Evolutionary conservation across 2,797 vertebrate genomes (phyloP), one percentile per base, ranked within the genome.

Genomic region (Gambusia yucatana): DNA sequence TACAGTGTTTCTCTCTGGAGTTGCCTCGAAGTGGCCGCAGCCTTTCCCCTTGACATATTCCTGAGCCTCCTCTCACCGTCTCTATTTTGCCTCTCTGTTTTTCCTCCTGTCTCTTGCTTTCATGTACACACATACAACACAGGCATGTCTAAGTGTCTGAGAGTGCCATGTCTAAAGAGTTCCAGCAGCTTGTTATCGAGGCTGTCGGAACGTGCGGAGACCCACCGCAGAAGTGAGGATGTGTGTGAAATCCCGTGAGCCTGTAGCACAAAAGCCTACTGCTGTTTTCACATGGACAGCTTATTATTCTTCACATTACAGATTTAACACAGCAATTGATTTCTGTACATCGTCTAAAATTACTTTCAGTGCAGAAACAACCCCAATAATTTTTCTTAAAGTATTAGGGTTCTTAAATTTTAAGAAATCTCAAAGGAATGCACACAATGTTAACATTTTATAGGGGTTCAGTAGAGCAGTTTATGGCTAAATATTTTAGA

Each of bases 171-270:
- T 89, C 91, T 89, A 89, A 93, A 92, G 92, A 92, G 86, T 89
- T 90, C 89, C 90, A 86, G 89, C 89, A 91, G 88, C 91, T 92
- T 92, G 88, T 94, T 94, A 92, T 90, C 22, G 78, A 85, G 88
- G 84, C 93, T 94, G 91, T 93, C 93, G 94, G 78, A 90, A 90
- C 80, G 79, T 82, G 79, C 61, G 6, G 77, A 93, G 92, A 94
- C 93, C 94, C 89, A 91, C 92, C 91, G 25, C 92, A 77, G 92
- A 93, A 91, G 93, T 90, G 89, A 90, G 91, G 86, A 89, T 93
- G 89, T 91, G 90, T 93, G 87, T 91, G 90, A 91, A 94, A 90
- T 92, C 90, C 91, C 84, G 79, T 80, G 87, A 90, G 91, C 81
- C 82, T 85, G 77, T 46, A 57, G 83, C 83, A 74, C 86, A 92